Conservation (phyloP, 2,113 vertebrate genomes). For the Clupea harengus region DNA sequence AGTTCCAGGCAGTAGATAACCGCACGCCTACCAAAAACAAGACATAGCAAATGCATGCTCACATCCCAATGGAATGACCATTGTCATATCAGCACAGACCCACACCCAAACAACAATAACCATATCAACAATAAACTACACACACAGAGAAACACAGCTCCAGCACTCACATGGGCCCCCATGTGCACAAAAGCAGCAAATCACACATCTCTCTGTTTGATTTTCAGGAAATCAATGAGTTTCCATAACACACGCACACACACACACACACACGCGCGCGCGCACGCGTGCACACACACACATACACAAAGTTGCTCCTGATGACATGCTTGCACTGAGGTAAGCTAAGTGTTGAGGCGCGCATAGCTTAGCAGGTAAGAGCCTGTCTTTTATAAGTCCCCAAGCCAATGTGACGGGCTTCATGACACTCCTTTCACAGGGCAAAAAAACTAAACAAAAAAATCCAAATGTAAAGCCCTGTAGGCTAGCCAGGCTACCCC, state of each 20-base stretch:
- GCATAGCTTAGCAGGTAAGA: background rate
- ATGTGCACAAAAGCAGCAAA: background rate
- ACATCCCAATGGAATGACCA: background rate
- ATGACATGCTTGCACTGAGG: background rate
- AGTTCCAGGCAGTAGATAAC: background rate
- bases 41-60: background rate
- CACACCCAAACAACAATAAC: conserved; percentile 12
- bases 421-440: background rate
- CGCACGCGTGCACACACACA: background rate
- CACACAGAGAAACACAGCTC: background rate
- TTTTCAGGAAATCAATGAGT: background rate
- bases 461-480: background rate
- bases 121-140: background rate
- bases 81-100: background rate
- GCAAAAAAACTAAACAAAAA: background rate
- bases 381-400: background rate
- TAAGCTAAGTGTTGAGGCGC: background rate
- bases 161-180: conserved; percentile 7
- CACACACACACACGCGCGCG: conserved; percentile 10
- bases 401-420: background rate
- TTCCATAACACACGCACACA: background rate
- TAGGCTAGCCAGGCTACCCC: background rate
- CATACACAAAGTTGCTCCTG: background rate
- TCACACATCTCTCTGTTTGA: background rate
- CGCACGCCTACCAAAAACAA: background rate